A percentile compares a stretch with the other conserved stretches of the same genome.
phyloP scores from a whole-genome alignment of 2,888 invertebrate species.

The Gari tellinella region DNA sequence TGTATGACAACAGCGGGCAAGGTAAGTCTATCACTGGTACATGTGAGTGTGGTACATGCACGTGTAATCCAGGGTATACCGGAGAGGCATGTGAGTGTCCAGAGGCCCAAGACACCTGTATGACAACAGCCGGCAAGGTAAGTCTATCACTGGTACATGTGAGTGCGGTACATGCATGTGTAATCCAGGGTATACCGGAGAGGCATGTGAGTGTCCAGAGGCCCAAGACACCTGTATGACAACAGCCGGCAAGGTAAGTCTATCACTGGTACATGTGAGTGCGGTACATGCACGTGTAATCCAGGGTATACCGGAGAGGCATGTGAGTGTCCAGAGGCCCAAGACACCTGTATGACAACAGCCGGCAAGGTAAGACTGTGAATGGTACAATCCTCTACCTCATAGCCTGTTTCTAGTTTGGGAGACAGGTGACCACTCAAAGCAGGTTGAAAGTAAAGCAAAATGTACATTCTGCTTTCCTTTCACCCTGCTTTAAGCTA shows the following conservation, averaged over 20 bases:
- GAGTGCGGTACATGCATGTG: conserved; percentile 92
- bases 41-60: conserved; percentile 89
- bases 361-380: conserved; percentile 37
- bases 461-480: no score
- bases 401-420: no score
- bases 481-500: no score
- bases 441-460: no score
- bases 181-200: conserved; percentile 87
- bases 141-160: conserved; percentile 60
- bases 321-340: conserved; percentile 93
- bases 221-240: conserved; percentile 62
- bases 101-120: conserved; percentile 56
- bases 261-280: conserved; percentile 62
- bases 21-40: conserved; percentile 56
- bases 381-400: no score
- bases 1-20: conserved; percentile 52
- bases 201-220: conserved; percentile 95
- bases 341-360: conserved; percentile 56
- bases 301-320: conserved; percentile 88
- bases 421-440: no score
- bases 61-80: conserved; percentile 87
- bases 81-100: conserved; percentile 98
- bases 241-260: conserved; percentile 37
- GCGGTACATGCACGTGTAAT: conserved; percentile 92
- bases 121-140: conserved; percentile 47